A percentile compares a stretch with the other conserved stretches of the same genome.
Evolutionary conservation across 2,113 vertebrate genomes (phyloP).

Genomic region (Chamaea fasciata): DNA sequence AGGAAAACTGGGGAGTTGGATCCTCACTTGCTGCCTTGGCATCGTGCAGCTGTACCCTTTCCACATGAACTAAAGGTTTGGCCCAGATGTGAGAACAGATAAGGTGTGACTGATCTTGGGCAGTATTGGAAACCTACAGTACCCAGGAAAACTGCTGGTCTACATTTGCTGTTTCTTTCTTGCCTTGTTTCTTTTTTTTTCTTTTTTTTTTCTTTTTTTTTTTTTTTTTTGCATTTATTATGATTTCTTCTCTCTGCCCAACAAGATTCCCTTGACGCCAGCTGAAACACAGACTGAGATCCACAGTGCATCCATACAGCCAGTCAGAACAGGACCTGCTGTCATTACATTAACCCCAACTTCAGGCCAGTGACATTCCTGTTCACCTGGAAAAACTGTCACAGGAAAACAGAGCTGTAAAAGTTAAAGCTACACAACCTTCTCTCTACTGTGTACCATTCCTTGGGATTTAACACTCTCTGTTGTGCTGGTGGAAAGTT

Average conservation of each 20-base stretch:
- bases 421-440: neutral
- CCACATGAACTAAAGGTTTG: neutral
- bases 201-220: too few relatives aligned
- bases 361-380: neutral
- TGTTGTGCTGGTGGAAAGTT: neutral
- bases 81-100: neutral
- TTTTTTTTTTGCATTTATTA: neutral
- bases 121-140: neutral
- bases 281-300: neutral
- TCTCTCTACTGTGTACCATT: neutral
- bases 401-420: neutral
- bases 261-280: neutral
- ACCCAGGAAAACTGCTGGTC: neutral
- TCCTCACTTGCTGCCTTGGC: neutral
- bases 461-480: neutral
- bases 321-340: neutral
- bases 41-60: neutral
- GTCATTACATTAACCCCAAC: neutral
- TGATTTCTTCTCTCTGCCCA: neutral
- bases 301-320: neutral
- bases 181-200: too few relatives aligned
- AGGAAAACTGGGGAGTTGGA: conserved; percentile 1
- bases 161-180: neutral
- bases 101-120: neutral
- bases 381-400: neutral